Conservation (phyloP, 2,113 vertebrate species). For the Indicator maculatus region DNA sequence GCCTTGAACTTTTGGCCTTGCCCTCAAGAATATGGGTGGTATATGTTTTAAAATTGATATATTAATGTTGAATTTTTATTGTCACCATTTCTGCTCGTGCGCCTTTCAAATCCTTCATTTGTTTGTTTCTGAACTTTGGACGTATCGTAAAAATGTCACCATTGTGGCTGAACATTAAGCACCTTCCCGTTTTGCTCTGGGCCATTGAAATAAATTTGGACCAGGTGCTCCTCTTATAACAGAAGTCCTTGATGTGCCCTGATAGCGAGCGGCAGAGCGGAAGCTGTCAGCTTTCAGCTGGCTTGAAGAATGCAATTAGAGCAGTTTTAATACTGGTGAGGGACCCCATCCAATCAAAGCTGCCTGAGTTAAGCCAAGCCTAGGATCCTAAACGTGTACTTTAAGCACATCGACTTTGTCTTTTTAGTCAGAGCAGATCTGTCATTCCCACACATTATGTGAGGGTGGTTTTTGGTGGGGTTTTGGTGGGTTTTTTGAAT, state of each 20-base stretch:
- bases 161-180: constrained; percentile 92
- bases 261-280: constrained; percentile 83
- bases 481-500: background rate
- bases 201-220: constrained; percentile 86
- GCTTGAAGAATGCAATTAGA: constrained; percentile 85
- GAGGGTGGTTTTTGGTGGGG: background rate
- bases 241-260: constrained; percentile 86
- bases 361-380: constrained; percentile 68
- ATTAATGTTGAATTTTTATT: constrained; percentile 86
- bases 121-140: constrained; percentile 85
- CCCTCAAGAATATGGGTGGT: constrained; percentile 81
- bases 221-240: constrained; percentile 84
- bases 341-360: constrained; percentile 77
- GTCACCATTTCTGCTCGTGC: constrained; percentile 80
- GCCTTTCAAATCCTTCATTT: constrained; percentile 85
- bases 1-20: constrained; percentile 78
- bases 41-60: constrained; percentile 82
- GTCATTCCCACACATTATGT: background rate
- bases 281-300: constrained; percentile 83
- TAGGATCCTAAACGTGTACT: constrained; percentile 66
- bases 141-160: constrained; percentile 96
- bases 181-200: constrained; percentile 87
- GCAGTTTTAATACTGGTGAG: constrained; percentile 77
- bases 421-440: background rate
- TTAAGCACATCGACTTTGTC: constrained; percentile 19